Percentiles rank a stretch among this genome's conserved stretches.
These are phyloP conservation scores for Neodiprion fabricii DNA, from an alignment of 1,140 invertebrate genomes.

Conservation along the genomic window DNA sequence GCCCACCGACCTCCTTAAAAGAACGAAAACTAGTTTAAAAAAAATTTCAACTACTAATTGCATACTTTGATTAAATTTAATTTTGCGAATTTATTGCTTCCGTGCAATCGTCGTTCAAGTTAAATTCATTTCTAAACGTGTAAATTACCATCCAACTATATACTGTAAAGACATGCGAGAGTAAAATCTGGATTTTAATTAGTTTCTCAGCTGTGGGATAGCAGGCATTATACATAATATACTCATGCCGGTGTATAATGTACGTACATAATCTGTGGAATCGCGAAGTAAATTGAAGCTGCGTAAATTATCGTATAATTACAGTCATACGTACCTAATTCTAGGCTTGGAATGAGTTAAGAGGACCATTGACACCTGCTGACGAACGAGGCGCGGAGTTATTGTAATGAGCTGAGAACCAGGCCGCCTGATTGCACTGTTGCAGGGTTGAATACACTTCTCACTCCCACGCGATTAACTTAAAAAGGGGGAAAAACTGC, in stretches of 20 bases:
- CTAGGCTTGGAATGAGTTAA: not conserved
- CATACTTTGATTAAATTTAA: not conserved
- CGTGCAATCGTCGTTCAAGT: no score
- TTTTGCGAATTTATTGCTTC: not conserved
- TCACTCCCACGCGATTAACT: not conserved
- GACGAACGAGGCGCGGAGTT: not conserved
- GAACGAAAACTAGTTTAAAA: no score
- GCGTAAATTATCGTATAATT: not conserved
- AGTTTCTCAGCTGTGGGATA: no score
- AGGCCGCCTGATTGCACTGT: not conserved
- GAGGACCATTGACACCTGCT: slow-evolving; percentile 2
- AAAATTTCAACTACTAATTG: no score
- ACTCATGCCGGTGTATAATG: not conserved
- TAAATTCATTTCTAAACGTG: no score
- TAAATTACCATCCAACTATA: no score
- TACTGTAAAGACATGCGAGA: no score
- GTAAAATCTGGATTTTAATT: no score
- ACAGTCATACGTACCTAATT: not conserved
- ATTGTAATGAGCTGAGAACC: not conserved
- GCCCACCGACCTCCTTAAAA: no score
- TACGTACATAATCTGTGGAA: not conserved
- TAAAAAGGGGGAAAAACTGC: not conserved
- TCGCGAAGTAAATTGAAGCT: not conserved
- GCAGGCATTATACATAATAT: no score
- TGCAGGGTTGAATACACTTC: not conserved